Conservation (phyloP, 2,797 vertebrate species). For the Gephyroberyx darwinii region DNA sequence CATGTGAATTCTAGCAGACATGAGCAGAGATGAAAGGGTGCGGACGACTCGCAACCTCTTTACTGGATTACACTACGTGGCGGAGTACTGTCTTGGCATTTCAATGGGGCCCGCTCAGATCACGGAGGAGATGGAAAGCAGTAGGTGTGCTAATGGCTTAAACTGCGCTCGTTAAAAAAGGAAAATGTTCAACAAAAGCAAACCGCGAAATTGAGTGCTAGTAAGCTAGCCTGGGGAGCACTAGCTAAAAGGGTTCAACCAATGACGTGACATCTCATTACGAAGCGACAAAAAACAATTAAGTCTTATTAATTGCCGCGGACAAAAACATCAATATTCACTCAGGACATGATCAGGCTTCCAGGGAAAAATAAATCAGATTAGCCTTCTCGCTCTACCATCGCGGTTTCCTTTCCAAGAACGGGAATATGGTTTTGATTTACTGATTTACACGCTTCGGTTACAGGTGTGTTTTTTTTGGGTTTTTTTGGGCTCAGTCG, state of each 20-base stretch:
- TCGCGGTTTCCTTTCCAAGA: neutral
- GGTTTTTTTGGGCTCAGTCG: conserved; percentile 60
- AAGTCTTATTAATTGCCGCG: neutral
- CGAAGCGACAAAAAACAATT: neutral
- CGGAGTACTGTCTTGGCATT: conserved; percentile 50
- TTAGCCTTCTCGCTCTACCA: conserved; percentile 11
- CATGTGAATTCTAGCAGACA: conserved; percentile 36
- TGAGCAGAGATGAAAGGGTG: conserved; percentile 56
- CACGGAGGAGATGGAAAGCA: neutral
- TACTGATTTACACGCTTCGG: neutral
- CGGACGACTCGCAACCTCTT: conserved; percentile 47
- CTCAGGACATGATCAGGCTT: neutral
- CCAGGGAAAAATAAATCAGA: neutral
- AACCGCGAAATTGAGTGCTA: neutral
- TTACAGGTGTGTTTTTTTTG: neutral
- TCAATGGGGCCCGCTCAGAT: conserved; percentile 35
- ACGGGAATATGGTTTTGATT: too few species aligned
- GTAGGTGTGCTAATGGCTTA: too few species aligned
- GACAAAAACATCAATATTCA: neutral
- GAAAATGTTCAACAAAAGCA: too few species aligned
- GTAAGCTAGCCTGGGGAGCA: neutral
- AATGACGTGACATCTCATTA: neutral
- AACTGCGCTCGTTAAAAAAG: too few species aligned
- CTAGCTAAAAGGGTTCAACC: neutral
- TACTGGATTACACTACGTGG: conserved; percentile 61